Percentiles rank a stretch among this genome's conserved stretches.
Evolutionary conservation across 2,888 invertebrate genomes (phyloP).

Genomic region (Acanthosoma haemorrhoidale): DNA sequence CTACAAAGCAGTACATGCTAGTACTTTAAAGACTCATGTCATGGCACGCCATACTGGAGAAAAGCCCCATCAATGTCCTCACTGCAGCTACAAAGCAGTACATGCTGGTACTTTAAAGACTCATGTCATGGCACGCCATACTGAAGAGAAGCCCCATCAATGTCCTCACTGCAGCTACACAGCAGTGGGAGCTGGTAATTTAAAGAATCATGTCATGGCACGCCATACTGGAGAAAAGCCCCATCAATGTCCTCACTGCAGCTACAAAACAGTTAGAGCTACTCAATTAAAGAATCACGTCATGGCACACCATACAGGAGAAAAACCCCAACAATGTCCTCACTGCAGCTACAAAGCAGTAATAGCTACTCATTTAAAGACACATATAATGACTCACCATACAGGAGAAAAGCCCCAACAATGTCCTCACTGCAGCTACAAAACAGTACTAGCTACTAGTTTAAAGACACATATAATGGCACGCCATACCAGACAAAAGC

Average conservation of each 20-base stretch:
- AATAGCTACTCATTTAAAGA: not conserved
- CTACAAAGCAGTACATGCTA: too few relatives aligned
- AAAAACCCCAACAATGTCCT: not conserved
- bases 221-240: constrained; percentile 12
- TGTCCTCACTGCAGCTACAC: not conserved
- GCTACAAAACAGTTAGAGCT: not conserved
- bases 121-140: not conserved
- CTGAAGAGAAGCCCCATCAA: not conserved
- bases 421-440: not conserved
- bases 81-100: not conserved
- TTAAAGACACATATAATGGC: not conserved
- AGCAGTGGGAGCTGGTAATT: not conserved
- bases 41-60: not conserved
- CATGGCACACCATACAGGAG: not conserved
- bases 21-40: too few relatives aligned
- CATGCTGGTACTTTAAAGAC: not conserved
- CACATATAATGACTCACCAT: constrained; percentile 9
- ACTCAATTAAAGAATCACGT: not conserved
- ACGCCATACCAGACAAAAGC: not conserved
- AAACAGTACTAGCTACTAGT: not conserved
- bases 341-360: not conserved
- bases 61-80: not conserved
- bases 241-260: not conserved
- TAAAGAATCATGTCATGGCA: constrained; percentile 11
- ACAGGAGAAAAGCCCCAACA: constrained; percentile 3